These are phyloP conservation scores for Volucella inflata DNA, from an alignment of 2,888 invertebrate species.

Conservation along the genomic window DNA sequence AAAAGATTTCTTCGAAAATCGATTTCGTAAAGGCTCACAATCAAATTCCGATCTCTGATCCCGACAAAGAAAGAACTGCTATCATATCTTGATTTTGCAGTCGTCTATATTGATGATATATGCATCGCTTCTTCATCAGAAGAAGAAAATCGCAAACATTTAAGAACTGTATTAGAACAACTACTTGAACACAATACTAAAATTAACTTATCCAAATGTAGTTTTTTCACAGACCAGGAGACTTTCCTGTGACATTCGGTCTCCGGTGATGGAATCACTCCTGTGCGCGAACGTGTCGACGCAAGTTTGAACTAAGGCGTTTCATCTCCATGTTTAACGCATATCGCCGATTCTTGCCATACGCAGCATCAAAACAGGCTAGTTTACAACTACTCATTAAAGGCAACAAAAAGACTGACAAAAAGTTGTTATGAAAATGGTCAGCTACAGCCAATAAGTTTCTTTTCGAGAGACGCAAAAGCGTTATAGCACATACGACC, in stretches of 20 bases:
- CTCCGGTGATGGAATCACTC: conserved; percentile 18
- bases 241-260: conserved; percentile 7
- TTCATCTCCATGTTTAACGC: conserved; percentile 33
- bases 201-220: conserved; percentile 63
- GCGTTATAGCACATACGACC: conserved; percentile 81
- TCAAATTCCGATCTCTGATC: background rate
- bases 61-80: background rate
- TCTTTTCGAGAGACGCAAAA: conserved; percentile 80
- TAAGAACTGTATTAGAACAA: conserved; percentile 38
- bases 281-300: conserved; percentile 25
- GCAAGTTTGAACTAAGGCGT: conserved; percentile 34
- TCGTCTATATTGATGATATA: conserved; percentile 55
- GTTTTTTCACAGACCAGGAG: conserved; percentile 31
- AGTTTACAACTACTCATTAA: conserved; percentile 13
- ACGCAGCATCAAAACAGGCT: conserved; percentile 24
- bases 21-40: background rate
- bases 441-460: conserved; percentile 80
- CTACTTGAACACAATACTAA: conserved; percentile 29
- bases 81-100: conserved; percentile 23
- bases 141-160: conserved; percentile 45
- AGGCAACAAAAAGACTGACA: conserved; percentile 37
- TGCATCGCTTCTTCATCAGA: conserved; percentile 41
- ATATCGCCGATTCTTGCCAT: conserved; percentile 37
- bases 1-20: background rate
- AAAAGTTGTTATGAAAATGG: conserved; percentile 48